Percentiles rank a stretch among this genome's conserved stretches.
Conservation (phyloP, 35 echinoderm and acorn worm genomes). For the Apostichopus californicus region DNA sequence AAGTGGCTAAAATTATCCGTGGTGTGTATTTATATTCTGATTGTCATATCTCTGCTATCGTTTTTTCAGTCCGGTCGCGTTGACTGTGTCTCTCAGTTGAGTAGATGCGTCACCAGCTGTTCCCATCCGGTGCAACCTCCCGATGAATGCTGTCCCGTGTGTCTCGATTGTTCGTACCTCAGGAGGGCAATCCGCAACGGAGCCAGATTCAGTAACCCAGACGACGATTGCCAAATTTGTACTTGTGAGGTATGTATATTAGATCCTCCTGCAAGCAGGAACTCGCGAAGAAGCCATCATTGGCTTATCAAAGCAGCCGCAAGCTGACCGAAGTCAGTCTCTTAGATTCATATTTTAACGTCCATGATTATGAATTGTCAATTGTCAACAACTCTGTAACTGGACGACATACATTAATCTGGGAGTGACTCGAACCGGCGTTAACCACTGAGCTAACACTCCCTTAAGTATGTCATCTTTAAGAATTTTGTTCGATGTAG, state of each 20-base stretch:
- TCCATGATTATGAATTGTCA: no score
- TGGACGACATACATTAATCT: no score
- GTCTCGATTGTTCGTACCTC: constrained; percentile 74
- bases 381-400: no score
- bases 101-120: constrained; percentile 52
- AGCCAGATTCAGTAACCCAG: constrained; percentile 59
- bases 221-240: constrained; percentile 78
- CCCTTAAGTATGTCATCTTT: neutral
- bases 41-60: no score
- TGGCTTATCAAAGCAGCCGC: no score
- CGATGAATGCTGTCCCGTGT: constrained; percentile 81
- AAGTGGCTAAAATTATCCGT: no score
- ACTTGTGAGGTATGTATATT: constrained; percentile 68
- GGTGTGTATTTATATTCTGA: no score
- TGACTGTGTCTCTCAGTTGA: constrained; percentile 25
- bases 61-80: constrained; percentile 37
- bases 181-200: constrained; percentile 67
- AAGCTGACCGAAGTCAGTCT: no score
- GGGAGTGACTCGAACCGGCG: no score
- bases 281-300: no score
- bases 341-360: no score
- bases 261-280: neutral
- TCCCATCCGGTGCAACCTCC: constrained; percentile 61
- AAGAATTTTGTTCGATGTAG: neutral
- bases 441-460: no score